These are phyloP conservation scores for Laodelphax striatellus DNA, from an alignment of 1,140 invertebrate species.

Conservation along the genomic window DNA sequence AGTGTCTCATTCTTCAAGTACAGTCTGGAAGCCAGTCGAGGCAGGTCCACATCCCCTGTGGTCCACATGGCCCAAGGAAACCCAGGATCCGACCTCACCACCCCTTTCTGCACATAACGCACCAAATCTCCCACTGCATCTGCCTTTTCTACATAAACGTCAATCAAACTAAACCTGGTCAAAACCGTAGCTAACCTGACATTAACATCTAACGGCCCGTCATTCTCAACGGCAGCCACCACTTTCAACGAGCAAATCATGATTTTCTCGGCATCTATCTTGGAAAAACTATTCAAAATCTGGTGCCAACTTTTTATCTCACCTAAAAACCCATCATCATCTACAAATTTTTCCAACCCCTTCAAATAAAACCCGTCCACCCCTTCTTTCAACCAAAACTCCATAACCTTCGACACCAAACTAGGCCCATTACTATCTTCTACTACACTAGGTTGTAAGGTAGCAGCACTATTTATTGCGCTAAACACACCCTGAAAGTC, in stretches of 20 bases:
- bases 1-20: conserved; percentile 43
- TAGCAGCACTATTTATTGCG: not conserved
- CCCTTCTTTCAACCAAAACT: conserved; percentile 49
- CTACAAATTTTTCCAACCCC: conserved; percentile 41
- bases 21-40: conserved; percentile 41
- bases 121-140: conserved; percentile 44
- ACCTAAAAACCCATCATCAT: conserved; percentile 32
- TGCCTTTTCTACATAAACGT: conserved; percentile 47
- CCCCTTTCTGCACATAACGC: conserved; percentile 38
- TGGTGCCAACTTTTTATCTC: conserved; percentile 52
- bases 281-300: conserved; percentile 30
- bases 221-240: conserved; percentile 23
- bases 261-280: conserved; percentile 34
- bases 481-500: not conserved
- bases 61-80: conserved; percentile 70
- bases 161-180: conserved; percentile 53
- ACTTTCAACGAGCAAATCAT: conserved; percentile 51
- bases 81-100: conserved; percentile 43
- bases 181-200: conserved; percentile 35
- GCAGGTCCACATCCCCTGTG: conserved; percentile 45
- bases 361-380: conserved; percentile 75
- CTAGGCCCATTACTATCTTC: conserved; percentile 12
- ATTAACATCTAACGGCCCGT: conserved; percentile 29
- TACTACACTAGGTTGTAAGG: not conserved
- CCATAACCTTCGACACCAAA: conserved; percentile 40